Evolutionary conservation across 2,113 vertebrate species (phyloP).

Genomic region (Aphyosemion australe): DNA sequence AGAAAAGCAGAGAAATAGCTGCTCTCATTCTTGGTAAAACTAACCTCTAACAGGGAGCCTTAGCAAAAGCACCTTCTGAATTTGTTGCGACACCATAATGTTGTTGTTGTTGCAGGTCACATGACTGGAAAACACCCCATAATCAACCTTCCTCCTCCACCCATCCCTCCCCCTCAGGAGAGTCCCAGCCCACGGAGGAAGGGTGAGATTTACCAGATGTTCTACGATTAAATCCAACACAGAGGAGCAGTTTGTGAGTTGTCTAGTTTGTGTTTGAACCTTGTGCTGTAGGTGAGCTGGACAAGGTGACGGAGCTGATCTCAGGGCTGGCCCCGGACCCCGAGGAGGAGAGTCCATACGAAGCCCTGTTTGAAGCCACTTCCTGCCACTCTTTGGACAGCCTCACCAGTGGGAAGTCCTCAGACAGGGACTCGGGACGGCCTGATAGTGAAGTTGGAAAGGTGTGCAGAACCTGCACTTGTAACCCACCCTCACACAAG

Average conservation of each 20-base stretch:
- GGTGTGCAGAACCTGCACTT: conserved; percentile 47
- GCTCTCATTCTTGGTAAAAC: conserved; percentile 88
- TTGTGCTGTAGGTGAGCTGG: conserved; percentile 78
- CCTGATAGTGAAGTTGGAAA: conserved; percentile 85
- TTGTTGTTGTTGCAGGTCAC: conserved; percentile 79
- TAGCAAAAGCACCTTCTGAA: not conserved
- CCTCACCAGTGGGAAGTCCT: conserved; percentile 90
- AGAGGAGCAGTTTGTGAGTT: not conserved
- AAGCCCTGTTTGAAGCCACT: conserved; percentile 90
- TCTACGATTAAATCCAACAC: not conserved
- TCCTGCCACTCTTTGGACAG: conserved; percentile 96
- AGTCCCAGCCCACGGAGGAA: conserved; percentile 75
- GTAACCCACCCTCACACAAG: not conserved
- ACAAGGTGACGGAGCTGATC: conserved; percentile 85
- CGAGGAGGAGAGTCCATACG: conserved; percentile 91
- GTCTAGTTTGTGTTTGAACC: not conserved
- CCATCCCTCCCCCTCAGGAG: conserved; percentile 72
- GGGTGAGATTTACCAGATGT: conserved; percentile 53
- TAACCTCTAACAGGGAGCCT: not conserved
- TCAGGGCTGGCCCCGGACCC: conserved; percentile 79
- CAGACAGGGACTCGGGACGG: conserved; percentile 86
- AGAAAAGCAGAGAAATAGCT: conserved; percentile 94
- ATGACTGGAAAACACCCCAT: conserved; percentile 82
- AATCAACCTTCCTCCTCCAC: conserved; percentile 80
- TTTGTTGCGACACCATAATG: conserved; percentile 7